Base-by-base conservation (phyloP, 37 sponge, comb jelly and placozoan species). In the Crambe crambe region DNA sequence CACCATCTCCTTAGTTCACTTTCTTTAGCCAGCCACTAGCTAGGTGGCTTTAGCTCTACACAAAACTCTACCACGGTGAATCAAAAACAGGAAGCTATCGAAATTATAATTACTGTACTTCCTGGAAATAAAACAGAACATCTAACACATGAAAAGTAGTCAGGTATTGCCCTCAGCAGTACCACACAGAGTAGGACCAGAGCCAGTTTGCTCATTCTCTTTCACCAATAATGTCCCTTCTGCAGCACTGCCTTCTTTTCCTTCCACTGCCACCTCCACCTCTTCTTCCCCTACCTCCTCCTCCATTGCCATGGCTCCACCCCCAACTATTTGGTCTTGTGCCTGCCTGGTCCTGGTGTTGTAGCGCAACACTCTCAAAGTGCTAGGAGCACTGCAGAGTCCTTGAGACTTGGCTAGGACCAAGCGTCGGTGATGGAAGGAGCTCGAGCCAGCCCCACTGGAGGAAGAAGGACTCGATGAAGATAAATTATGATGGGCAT, bases 201-300 rank as follows among this genome's bases (percentile, higher is more conserved):
- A 34, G 2, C 27, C 34, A 31, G 25, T 31, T 34, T 70, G 25
- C 30, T 15, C 56, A 25, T 31, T 73, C 59, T 80, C 75, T 22
- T 80, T 80, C 74, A 76, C 88, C 77, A 80, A 20, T 43, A 81
- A 58, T 8, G 38, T 58, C 37, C 62, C 76, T 37, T 87, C 82
- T 38, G 74, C 58, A 2, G 58, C 57, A 56, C 56, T 67, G 20
- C 51, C 38, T 39, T 41, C 80, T 30, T 54, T 36, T 58, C 6
- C 70, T 66, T 68, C 76, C 32, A 70, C 76, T 21, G 31, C 39
- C 35, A 32, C 72, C 35, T 25, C 56, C n/a, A n/a, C n/a, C n/a
- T n/a, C n/a, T n/a, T n/a, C n/a, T n/a, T n/a, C n/a, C n/a, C n/a
- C 64, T 29, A 23, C 64, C 6, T 23, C 64, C 6, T 62, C 56